A percentile compares a stretch with the other conserved stretches of the same genome.
phyloP scores from a whole-genome alignment of 2,113 vertebrate genomes.

The Mohoua ochrocephala region DNA sequence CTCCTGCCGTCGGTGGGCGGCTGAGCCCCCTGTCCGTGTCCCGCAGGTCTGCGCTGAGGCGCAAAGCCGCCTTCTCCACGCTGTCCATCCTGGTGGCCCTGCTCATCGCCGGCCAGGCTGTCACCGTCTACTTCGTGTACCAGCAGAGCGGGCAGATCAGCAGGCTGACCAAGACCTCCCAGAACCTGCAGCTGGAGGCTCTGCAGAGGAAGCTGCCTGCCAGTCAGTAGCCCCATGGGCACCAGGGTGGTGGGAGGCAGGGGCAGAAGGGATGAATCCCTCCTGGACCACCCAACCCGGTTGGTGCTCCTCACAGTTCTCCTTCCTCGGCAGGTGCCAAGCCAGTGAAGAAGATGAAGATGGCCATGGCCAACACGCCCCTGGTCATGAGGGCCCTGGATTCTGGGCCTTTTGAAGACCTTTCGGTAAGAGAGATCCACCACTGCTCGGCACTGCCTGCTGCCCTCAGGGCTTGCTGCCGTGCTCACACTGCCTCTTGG shows the following conservation, averaged over 20 bases:
- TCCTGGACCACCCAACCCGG: accelerated
- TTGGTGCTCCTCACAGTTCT: accelerated
- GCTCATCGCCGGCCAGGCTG: slow-evolving; percentile 86
- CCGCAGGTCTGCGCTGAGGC: slow-evolving; percentile 54
- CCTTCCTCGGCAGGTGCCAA: slow-evolving; percentile 3
- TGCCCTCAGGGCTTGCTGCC: background rate
- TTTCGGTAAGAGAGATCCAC: background rate
- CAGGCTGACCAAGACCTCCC: slow-evolving; percentile 72
- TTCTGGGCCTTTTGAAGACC: background rate
- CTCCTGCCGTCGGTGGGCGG: background rate
- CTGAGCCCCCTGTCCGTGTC: background rate
- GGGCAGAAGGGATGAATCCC: background rate
- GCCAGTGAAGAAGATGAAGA: slow-evolving; percentile 39
- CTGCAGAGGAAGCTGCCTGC: slow-evolving; percentile 67
- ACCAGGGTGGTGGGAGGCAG: too few relatives aligned
- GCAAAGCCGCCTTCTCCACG: slow-evolving; percentile 68
- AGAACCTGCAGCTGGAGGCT: slow-evolving; percentile 73
- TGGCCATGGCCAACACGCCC: slow-evolving; percentile 66
- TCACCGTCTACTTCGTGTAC: slow-evolving; percentile 83
- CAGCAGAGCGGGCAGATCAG: slow-evolving; percentile 81
- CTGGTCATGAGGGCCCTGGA: slow-evolving; percentile 52
- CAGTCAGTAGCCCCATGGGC: slow-evolving; percentile 51
- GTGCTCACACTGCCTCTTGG: background rate
- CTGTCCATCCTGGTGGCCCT: slow-evolving; percentile 83
- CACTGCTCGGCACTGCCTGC: background rate